Evolutionary conservation across 2,113 vertebrate genomes (phyloP).

Genomic region (Poeciliopsis turrubarensis): DNA sequence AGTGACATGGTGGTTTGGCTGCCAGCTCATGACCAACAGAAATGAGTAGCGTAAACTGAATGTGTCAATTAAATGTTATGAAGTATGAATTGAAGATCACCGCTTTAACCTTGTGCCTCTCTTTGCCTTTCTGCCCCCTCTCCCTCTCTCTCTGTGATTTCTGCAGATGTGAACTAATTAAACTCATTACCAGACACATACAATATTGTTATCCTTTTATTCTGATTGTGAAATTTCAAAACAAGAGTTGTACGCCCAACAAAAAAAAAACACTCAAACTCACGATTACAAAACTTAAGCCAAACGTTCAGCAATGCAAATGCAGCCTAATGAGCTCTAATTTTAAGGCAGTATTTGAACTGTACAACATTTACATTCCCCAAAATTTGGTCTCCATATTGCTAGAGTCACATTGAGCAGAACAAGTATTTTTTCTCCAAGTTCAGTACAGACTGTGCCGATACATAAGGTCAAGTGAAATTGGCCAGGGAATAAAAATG

Average conservation of each 20-base stretch:
- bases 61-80: background rate
- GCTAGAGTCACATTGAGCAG: background rate
- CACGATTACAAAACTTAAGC: background rate
- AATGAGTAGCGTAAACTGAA: background rate
- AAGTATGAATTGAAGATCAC: background rate
- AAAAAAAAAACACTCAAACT: background rate
- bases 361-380: background rate
- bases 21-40: background rate
- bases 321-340: background rate
- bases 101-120: background rate
- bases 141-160: background rate
- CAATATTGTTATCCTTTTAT: background rate
- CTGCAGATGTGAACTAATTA: constrained; percentile 35
- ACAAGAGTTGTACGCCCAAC: background rate
- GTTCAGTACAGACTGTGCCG: background rate
- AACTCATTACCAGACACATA: constrained; percentile 5
- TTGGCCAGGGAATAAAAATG: too few relatives aligned
- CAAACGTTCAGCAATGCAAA: background rate
- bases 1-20: too few relatives aligned
- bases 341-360: background rate
- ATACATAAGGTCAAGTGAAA: background rate
- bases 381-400: background rate
- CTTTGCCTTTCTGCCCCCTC: background rate
- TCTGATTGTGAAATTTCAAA: background rate
- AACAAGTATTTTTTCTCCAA: background rate